phyloP scores from a whole-genome alignment of 2,797 vertebrate species.

The Danio albolineatus region DNA sequence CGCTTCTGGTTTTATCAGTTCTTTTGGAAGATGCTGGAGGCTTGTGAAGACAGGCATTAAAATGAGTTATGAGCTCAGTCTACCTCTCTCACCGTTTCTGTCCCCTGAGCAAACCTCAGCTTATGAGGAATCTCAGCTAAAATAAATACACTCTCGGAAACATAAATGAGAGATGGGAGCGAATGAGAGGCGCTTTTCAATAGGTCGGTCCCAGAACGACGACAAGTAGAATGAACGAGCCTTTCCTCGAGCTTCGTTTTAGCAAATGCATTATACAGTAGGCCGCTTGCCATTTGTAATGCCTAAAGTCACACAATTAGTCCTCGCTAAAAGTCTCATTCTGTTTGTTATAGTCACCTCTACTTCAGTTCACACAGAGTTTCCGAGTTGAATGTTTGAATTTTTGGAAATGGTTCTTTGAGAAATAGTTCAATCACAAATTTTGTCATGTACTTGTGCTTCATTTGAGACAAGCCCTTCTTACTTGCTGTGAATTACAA shows the following conservation, averaged over 20 bases:
- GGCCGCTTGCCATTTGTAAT: conserved; percentile 1
- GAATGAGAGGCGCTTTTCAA: background rate
- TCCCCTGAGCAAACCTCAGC: conserved; percentile 64
- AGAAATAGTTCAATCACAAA: background rate
- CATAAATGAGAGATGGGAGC: conserved; percentile 41
- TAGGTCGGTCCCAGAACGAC: background rate
- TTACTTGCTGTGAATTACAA: background rate
- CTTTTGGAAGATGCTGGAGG: conserved; percentile 52
- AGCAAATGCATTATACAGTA: background rate
- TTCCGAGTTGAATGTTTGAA: background rate
- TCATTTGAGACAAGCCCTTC: background rate
- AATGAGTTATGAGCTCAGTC: conserved; percentile 64
- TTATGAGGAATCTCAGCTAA: conserved; percentile 64
- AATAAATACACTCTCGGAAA: conserved; percentile 65
- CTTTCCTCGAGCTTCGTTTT: conserved; percentile 5
- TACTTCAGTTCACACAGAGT: background rate
- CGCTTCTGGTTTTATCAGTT: conserved; percentile 45
- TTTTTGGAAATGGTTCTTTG: background rate
- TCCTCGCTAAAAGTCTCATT: background rate
- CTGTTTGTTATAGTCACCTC: background rate
- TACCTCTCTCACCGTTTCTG: conserved; percentile 50
- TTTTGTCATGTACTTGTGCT: background rate
- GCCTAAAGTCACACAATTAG: background rate
- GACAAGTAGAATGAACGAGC: background rate
- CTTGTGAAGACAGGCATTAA: conserved; percentile 59